phyloP scores from a whole-genome alignment of 2,888 invertebrate species.

The Nemurella pictetii region DNA sequence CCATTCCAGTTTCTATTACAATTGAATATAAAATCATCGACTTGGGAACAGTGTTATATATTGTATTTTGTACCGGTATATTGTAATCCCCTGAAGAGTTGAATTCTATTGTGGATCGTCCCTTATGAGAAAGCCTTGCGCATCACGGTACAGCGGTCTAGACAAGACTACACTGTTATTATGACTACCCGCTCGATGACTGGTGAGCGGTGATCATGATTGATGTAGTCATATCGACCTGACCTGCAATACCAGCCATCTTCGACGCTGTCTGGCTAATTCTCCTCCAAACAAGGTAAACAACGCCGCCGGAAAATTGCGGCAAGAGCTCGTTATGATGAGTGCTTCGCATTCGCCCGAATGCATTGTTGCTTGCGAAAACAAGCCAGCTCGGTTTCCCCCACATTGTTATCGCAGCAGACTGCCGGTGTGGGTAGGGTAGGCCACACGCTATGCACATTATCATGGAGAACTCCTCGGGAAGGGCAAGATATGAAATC shows the following conservation, averaged over 20 bases:
- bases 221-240: not conserved
- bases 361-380: not conserved
- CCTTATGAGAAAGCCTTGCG: not conserved
- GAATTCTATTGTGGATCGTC: not conserved
- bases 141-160: not conserved
- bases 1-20: not conserved
- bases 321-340: not conserved
- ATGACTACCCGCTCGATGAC: too few relatives aligned
- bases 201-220: not conserved
- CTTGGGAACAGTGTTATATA: not conserved
- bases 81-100: not conserved
- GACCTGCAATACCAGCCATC: not conserved
- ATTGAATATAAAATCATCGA: not conserved
- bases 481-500: not conserved
- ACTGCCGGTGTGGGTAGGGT: not conserved
- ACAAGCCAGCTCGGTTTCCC: not conserved
- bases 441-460: not conserved
- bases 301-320: not conserved
- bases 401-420: not conserved
- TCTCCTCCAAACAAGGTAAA: not conserved
- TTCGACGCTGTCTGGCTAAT: not conserved
- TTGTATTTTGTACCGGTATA: not conserved
- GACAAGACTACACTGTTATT: not conserved
- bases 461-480: not conserved
- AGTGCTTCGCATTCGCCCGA: not conserved